Evolutionary conservation across 2,797 vertebrate genomes (phyloP).

Genomic region (Xiphorhynchus erythropygius): DNA sequence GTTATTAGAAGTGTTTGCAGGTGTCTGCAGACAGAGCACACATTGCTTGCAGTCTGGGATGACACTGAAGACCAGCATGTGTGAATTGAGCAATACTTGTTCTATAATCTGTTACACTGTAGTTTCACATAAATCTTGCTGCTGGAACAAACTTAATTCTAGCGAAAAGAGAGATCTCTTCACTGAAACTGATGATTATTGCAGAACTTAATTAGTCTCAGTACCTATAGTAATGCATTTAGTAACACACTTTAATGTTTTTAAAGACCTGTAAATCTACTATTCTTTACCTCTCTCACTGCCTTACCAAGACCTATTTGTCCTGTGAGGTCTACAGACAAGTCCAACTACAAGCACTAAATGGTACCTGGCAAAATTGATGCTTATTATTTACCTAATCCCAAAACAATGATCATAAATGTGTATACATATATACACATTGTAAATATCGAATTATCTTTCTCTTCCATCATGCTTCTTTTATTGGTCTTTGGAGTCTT

Average conservation of each 20-base stretch:
- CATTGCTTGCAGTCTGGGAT: neutral
- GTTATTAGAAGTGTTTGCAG: neutral
- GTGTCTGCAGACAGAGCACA: neutral
- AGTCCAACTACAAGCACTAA: neutral
- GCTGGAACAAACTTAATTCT: neutral
- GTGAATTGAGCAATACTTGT: neutral
- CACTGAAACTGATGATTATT: neutral
- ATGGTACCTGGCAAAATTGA: neutral
- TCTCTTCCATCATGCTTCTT: neutral
- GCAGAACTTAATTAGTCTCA: neutral
- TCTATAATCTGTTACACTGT: neutral
- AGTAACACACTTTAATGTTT: neutral
- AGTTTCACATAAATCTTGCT: neutral
- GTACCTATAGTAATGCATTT: neutral
- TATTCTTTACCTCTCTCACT: neutral
- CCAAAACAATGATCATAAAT: neutral
- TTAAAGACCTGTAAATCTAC: neutral
- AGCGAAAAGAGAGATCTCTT: neutral
- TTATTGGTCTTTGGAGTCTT: slow-evolving; percentile 45
- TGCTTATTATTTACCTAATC: slow-evolving; percentile 12
- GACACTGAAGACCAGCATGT: neutral
- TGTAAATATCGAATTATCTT: slow-evolving; percentile 19
- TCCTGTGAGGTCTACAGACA: neutral
- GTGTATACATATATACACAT: neutral
- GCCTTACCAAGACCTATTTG: neutral